Percentiles rank a stretch among this genome's conserved stretches.
Conservation (phyloP, 2,113 vertebrate species). For the Brevimyrus niger region DNA sequence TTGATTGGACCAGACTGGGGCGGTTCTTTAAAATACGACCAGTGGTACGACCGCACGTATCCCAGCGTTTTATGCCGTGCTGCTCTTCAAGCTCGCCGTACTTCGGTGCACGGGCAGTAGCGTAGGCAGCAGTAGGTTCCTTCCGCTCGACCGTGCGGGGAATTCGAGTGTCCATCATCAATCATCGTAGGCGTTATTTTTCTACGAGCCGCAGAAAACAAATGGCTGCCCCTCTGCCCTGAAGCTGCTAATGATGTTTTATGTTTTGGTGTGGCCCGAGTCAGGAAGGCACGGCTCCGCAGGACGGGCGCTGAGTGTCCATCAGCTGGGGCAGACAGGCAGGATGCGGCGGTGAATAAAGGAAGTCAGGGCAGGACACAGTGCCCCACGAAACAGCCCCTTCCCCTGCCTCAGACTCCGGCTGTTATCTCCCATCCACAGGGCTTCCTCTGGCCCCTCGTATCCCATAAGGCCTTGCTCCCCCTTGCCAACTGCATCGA, state of each 20-base stretch:
- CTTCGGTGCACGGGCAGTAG: neutral
- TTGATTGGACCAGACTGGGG: neutral
- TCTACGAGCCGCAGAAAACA: neutral
- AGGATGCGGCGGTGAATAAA: slow-evolving; percentile 69
- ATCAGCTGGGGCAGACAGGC: slow-evolving; percentile 56
- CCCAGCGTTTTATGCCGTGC: neutral
- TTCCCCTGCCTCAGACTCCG: slow-evolving; percentile 28
- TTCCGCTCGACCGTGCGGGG: neutral
- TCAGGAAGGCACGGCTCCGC: slow-evolving; percentile 41
- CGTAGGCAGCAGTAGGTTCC: neutral
- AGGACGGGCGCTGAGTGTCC: slow-evolving; percentile 53
- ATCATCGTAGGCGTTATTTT: slow-evolving; percentile 5
- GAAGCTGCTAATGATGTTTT: slow-evolving; percentile 11
- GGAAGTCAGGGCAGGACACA: slow-evolving; percentile 63
- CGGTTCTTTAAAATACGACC: neutral
- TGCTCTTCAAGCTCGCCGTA: neutral
- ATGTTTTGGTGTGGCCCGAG: slow-evolving; percentile 8
- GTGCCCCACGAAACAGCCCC: slow-evolving; percentile 41
- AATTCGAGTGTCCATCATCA: neutral
- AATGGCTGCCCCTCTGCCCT: slow-evolving; percentile 15
- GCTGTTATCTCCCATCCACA: slow-evolving; percentile 64
- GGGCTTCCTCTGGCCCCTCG: slow-evolving; percentile 65
- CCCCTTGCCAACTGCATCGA: slow-evolving; percentile 43
- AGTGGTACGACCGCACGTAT: neutral
- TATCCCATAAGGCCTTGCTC: slow-evolving; percentile 47